Conservation (phyloP, 2,113 vertebrate genomes). For the Tetrao urogallus region DNA sequence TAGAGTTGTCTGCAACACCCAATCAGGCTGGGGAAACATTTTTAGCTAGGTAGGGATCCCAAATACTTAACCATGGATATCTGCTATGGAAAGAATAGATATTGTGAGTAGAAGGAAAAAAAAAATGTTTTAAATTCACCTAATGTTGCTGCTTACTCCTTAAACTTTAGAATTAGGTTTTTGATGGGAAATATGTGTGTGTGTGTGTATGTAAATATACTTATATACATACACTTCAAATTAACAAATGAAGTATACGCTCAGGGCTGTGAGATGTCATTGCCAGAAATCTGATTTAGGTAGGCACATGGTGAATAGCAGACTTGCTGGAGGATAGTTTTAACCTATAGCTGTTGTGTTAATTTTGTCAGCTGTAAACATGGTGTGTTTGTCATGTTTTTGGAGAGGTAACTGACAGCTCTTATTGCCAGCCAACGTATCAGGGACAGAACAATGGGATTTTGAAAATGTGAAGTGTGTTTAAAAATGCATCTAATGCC, state of each 20-base stretch:
- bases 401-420: background rate
- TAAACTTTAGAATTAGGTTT: background rate
- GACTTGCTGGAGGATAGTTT: background rate
- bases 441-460: background rate
- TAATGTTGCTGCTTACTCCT: background rate
- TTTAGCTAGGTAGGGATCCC: conserved; percentile 6
- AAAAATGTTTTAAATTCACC: background rate
- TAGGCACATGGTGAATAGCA: background rate
- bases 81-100: background rate
- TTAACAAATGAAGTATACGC: background rate
- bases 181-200: background rate
- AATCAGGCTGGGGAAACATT: background rate
- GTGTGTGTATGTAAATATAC: no score
- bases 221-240: background rate
- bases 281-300: background rate
- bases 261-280: background rate
- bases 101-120: background rate
- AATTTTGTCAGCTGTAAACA: background rate
- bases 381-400: background rate
- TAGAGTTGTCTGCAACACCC: background rate
- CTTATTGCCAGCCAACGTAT: background rate
- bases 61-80: background rate
- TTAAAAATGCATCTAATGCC: background rate
- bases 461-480: background rate
- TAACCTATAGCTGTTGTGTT: background rate